Base-by-base conservation (phyloP, 2,797 vertebrate species). In the Tiaroga cobitis region DNA sequence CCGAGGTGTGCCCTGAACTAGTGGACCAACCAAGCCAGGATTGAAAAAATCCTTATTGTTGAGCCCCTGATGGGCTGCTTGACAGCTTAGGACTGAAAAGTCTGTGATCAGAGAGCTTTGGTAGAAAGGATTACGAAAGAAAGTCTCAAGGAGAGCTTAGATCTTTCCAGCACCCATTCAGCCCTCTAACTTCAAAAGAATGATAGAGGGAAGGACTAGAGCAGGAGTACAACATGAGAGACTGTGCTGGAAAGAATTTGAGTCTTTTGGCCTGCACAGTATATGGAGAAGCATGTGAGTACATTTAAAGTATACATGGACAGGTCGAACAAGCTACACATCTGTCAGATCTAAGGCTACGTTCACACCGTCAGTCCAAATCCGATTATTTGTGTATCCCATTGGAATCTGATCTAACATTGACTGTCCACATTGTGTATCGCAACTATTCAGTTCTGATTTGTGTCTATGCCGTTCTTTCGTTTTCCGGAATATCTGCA, bases 101-200 rank as follows among this genome's bases (percentile, higher is more conserved):
- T 15, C 54, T 78, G 54, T 78, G 37, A 61, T 78, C 37, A 61
- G 37, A 41, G 37, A 19, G 34, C 4, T 78, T 78, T 61, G 37
- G 75, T 41, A 41, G 24, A 78, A 56, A 26, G 56, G 34, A 61
- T 61, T 61, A 78, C 3, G 24, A 13, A 41, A 34, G 21, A 34
- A 70, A 68, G 26, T 73, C n/a, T 74, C n/a, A 54, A 76, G 32
- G 51, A 39, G 74, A 34, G 51, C 54, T 78, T 78, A 26, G 75
- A 41, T 78, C 75, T 78, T 29, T 63, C 37, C 37, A 63, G 37
- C 16, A 26, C 39, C 13, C 8, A 11, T 78, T 78, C 56, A 61
- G 37, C 54, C 34, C 54, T 77, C 13, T 9, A 59, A n/a, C 74
- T 59, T 61, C 18, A 26, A 61, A 59, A 26, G 32, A 77, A 0